Evolutionary conservation across 2,888 invertebrate species (phyloP).

Genomic region (Biston betularia): DNA sequence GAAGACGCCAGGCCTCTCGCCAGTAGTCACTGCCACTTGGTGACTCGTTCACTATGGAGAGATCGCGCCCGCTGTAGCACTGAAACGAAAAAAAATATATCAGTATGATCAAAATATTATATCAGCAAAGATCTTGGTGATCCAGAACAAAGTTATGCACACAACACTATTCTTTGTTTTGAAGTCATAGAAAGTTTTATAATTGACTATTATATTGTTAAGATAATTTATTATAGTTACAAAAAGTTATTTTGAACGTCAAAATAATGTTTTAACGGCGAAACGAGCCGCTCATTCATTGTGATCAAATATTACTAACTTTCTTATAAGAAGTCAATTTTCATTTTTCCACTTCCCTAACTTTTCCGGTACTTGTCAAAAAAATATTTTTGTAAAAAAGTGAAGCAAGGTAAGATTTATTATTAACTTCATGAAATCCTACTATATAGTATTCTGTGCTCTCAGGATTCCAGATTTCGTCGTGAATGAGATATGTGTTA

Average conservation of each 20-base stretch:
- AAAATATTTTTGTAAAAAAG: background rate
- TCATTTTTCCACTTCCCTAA: conserved; percentile 1
- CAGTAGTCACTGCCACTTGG: conserved; percentile 72
- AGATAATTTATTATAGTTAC: background rate
- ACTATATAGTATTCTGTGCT: too few relatives aligned
- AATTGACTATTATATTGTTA: too few relatives aligned
- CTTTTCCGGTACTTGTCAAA: conserved; percentile 1
- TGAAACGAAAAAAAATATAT: conserved; percentile 49
- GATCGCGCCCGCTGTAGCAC: conserved; percentile 70
- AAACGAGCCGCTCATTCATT: background rate
- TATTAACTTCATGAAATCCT: background rate
- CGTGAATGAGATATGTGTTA: too few relatives aligned
- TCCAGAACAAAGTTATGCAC: too few relatives aligned
- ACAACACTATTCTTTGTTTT: too few relatives aligned
- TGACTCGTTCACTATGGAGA: conserved; percentile 72
- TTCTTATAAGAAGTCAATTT: conserved; percentile 1
- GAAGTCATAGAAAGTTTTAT: too few relatives aligned
- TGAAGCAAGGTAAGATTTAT: background rate
- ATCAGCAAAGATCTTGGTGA: too few relatives aligned
- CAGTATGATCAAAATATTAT: background rate
- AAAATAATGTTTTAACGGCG: background rate
- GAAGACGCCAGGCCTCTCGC: conserved; percentile 66
- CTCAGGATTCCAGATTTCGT: too few relatives aligned
- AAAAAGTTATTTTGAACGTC: background rate
- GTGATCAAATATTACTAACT: conserved; percentile 5